Evolutionary conservation across 2,888 invertebrate species (phyloP).

Genomic region (Eupithecia tripunctaria): DNA sequence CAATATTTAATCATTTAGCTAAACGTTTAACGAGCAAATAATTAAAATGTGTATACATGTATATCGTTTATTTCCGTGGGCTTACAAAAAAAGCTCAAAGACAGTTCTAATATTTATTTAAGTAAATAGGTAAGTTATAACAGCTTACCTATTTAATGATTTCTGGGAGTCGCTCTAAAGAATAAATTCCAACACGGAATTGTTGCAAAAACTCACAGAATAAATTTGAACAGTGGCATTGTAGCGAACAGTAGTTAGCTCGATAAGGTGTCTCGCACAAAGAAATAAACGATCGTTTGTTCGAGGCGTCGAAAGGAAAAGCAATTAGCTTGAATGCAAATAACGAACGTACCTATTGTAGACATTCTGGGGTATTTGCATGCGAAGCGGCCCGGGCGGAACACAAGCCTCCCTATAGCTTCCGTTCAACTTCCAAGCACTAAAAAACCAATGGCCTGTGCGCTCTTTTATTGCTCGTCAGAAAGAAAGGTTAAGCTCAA

Average conservation of each 20-base stretch:
- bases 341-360: slow-evolving; percentile 63
- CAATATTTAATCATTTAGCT: too few relatives aligned
- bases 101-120: too few relatives aligned
- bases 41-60: too few relatives aligned
- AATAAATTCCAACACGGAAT: slow-evolving; percentile 20
- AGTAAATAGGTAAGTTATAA: neutral
- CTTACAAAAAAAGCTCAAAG: too few relatives aligned
- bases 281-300: slow-evolving; percentile 68
- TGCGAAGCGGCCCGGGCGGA: slow-evolving; percentile 67
- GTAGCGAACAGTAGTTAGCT: slow-evolving; percentile 47
- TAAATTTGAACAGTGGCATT: slow-evolving; percentile 13
- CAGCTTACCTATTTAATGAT: neutral
- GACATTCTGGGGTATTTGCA: slow-evolving; percentile 63
- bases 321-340: slow-evolving; percentile 80
- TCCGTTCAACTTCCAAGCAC: slow-evolving; percentile 66
- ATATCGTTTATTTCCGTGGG: too few relatives aligned
- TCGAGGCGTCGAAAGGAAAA: slow-evolving; percentile 72
- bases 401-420: slow-evolving; percentile 59
- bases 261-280: slow-evolving; percentile 64
- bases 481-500: slow-evolving; percentile 15
- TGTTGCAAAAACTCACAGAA: neutral
- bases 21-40: too few relatives aligned
- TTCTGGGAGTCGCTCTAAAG: neutral
- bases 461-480: slow-evolving; percentile 37
- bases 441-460: slow-evolving; percentile 56